Percentiles rank a stretch among this genome's conserved stretches.
Conservation (phyloP, 2,888 invertebrate genomes). For the Coleophora flavipennella region DNA sequence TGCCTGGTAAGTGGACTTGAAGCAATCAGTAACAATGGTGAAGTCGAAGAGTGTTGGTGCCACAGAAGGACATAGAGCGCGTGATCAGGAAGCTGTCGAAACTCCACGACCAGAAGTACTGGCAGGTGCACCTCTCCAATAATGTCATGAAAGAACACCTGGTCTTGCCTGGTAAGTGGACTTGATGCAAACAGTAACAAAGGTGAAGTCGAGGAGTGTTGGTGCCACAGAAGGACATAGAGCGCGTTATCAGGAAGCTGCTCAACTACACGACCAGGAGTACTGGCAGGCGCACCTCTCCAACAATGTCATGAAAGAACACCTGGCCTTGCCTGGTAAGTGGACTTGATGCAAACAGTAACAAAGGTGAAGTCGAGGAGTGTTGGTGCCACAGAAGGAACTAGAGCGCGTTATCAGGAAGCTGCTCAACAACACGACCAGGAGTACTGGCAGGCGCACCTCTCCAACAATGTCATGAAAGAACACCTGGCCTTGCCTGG, state of each 20-base stretch:
- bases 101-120: slow-evolving; percentile 50
- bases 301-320: slow-evolving; percentile 35
- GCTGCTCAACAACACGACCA: slow-evolving; percentile 55
- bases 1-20: slow-evolving; percentile 38
- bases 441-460: slow-evolving; percentile 38
- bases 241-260: slow-evolving; percentile 43
- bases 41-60: slow-evolving; percentile 47
- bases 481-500: slow-evolving; percentile 54
- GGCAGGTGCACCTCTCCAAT: slow-evolving; percentile 32
- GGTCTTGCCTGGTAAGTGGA: slow-evolving; percentile 42
- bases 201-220: slow-evolving; percentile 33
- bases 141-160: slow-evolving; percentile 42
- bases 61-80: slow-evolving; percentile 54
- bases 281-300: slow-evolving; percentile 42
- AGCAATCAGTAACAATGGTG: not conserved
- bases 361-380: too few species aligned
- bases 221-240: slow-evolving; percentile 58
- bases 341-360: too few species aligned
- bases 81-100: slow-evolving; percentile 53
- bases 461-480: slow-evolving; percentile 31
- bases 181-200: not conserved
- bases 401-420: slow-evolving; percentile 51
- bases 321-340: slow-evolving; percentile 50
- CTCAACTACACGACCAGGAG: slow-evolving; percentile 54
- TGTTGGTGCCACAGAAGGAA: slow-evolving; percentile 56